phyloP scores from a whole-genome alignment of 2,113 vertebrate species.

The Columba janthina region DNA sequence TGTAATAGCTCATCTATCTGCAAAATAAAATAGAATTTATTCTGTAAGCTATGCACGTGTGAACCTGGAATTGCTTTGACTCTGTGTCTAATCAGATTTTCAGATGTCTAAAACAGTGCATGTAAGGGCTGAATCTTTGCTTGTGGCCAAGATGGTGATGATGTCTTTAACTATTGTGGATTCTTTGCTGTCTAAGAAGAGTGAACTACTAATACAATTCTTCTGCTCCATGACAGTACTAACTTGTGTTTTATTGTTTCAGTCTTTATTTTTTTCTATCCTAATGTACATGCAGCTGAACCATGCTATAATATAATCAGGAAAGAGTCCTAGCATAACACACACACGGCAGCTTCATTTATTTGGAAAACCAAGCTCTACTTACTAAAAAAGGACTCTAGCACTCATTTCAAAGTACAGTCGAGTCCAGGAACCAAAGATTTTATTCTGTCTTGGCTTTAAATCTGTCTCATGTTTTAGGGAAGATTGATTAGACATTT shows the following conservation, averaged over 20 bases:
- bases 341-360: not conserved
- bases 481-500: constrained; percentile 48
- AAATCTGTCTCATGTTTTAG: not conserved
- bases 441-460: constrained; percentile 5
- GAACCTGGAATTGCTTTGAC: not conserved
- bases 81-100: not conserved
- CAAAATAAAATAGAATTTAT: constrained; percentile 6
- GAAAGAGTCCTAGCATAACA: constrained; percentile 10
- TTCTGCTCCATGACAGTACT: not conserved
- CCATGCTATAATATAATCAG: not conserved
- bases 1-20: not conserved
- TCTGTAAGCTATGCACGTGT: not conserved
- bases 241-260: not conserved
- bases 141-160: not conserved
- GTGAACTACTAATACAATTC: not conserved
- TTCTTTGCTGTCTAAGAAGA: not conserved
- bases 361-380: not conserved
- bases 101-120: not conserved
- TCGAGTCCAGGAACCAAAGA: not conserved
- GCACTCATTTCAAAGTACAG: not conserved
- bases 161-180: not conserved
- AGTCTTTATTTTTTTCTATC: not conserved
- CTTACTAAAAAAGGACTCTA: not conserved
- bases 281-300: not conserved
- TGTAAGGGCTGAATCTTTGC: not conserved